Base-by-base conservation (phyloP, 2,888 invertebrate species). In the Thecophora atra region DNA sequence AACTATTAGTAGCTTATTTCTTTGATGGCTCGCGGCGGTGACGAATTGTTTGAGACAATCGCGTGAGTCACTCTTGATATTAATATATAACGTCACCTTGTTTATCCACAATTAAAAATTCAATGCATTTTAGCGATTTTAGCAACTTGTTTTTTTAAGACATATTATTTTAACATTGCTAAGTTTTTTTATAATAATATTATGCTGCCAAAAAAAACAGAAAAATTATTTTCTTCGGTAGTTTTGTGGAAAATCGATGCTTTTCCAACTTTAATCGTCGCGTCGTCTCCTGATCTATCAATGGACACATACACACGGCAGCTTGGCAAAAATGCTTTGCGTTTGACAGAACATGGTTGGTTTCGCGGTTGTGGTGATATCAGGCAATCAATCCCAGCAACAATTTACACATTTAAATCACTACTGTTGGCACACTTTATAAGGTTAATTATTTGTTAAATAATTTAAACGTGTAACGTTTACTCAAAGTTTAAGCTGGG, bases 231-330 rank as follows among this genome's bases (percentile, higher is more conserved):
- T n/a, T 17, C 62, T n/a, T n/a, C 42, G 21, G 63, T 19, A 37
- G 37, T 65, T 65, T 65, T 37, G 65, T 51, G 69, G 82, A 83
- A 82, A 82, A 84, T 83, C 84, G 84, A 83, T 83, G 42, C 26
- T 19, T 54, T 52, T 30, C 65, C 37, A 42, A 71, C 42, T n/a
- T 65, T 52, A 17, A 52, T 52, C 70, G 60, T 72, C 69, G 69
- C 66, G 66, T 13, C 66, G 67, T 19, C 67, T 67, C n/a, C n/a
- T n/a, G n/a, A n/a, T 67, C 67, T 37, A 37, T 26, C 37, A 64
- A 13, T 17, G 37, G 24, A 44, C 58, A 63, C 62, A 70, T 62
- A 70, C 60, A 70, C 58, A 42, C 11, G 42, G 24, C 24, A 37
- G 58, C n/a, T 26, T 24, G 62, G 51, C 44, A 28, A 47, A 60